These are phyloP conservation scores for Chaunax sp. DNA, from an alignment of 2,797 vertebrate genomes.

Conservation along the genomic window DNA sequence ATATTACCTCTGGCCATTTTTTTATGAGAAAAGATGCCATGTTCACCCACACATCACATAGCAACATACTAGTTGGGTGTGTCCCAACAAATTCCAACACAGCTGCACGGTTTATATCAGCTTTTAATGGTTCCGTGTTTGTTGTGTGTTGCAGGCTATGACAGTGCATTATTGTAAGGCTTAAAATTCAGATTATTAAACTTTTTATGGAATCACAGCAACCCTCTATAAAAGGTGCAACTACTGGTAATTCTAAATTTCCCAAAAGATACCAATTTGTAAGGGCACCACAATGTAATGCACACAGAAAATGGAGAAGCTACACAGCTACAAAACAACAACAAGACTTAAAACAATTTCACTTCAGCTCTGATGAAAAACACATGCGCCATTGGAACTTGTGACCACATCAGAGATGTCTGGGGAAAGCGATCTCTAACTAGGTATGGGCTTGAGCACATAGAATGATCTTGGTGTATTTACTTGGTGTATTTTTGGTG, in stretches of 20 bases:
- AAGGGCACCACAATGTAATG: too few species aligned
- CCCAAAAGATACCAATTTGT: not conserved
- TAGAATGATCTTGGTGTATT: not conserved
- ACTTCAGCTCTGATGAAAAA: not conserved
- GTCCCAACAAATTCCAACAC: not conserved
- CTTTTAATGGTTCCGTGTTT: too few species aligned
- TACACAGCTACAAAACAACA: not conserved
- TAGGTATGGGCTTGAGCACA: not conserved
- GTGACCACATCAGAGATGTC: slow-evolving; percentile 14
- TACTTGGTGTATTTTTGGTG: too few species aligned
- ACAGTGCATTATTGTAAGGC: too few species aligned
- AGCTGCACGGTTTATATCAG: too few species aligned
- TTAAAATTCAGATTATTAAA: too few species aligned
- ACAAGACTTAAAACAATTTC: not conserved
- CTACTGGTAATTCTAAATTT: not conserved
- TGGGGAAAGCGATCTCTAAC: slow-evolving; percentile 1
- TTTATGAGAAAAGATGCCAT: not conserved
- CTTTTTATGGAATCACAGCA: too few species aligned
- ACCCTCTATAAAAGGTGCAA: not conserved
- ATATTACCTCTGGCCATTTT: too few species aligned
- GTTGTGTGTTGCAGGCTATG: too few species aligned
- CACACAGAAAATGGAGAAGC: not conserved
- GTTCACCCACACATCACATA: too few species aligned
- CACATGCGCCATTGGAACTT: not conserved
- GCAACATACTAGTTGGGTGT: not conserved